phyloP scores from a whole-genome alignment of 2,797 vertebrate genomes.

The Myotis vivesi region DNA sequence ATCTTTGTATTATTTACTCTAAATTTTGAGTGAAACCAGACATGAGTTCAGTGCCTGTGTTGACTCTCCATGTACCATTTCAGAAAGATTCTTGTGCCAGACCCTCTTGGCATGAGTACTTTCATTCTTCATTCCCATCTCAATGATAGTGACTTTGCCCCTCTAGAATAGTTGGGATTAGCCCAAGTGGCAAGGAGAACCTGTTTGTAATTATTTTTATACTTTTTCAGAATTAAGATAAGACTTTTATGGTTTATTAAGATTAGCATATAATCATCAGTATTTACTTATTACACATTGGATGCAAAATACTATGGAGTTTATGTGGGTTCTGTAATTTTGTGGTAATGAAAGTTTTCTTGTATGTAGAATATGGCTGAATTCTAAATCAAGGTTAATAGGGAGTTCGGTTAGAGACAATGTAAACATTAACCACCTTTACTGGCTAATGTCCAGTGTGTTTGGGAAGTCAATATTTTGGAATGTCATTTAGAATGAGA shows the following conservation, averaged over 20 bases:
- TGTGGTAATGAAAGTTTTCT: constrained; percentile 29
- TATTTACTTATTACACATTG: constrained; percentile 9
- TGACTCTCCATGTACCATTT: not conserved
- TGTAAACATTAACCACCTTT: constrained; percentile 48
- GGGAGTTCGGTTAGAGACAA: constrained; percentile 26
- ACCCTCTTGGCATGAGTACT: not conserved
- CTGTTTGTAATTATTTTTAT: constrained; percentile 28
- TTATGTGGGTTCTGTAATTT: not conserved
- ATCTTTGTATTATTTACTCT: constrained; percentile 7
- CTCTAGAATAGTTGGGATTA: constrained; percentile 33
- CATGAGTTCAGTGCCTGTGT: not conserved
- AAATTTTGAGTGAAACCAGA: constrained; percentile 32
- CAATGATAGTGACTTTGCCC: constrained; percentile 13
- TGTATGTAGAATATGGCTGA: constrained; percentile 20
- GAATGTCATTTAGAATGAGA: constrained; percentile 43
- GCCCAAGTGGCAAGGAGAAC: constrained; percentile 6
- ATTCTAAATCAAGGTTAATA: constrained; percentile 9
- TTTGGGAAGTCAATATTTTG: constrained; percentile 54
- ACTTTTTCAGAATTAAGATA: constrained; percentile 46
- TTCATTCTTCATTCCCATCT: not conserved
- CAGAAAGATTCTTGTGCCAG: not conserved
- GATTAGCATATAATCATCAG: constrained; percentile 9
- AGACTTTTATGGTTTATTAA: constrained; percentile 38
- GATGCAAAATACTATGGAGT: not conserved
- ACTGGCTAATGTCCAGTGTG: constrained; percentile 13